Conservation (phyloP, 2,797 vertebrate species). For the Nothura maculosa region DNA sequence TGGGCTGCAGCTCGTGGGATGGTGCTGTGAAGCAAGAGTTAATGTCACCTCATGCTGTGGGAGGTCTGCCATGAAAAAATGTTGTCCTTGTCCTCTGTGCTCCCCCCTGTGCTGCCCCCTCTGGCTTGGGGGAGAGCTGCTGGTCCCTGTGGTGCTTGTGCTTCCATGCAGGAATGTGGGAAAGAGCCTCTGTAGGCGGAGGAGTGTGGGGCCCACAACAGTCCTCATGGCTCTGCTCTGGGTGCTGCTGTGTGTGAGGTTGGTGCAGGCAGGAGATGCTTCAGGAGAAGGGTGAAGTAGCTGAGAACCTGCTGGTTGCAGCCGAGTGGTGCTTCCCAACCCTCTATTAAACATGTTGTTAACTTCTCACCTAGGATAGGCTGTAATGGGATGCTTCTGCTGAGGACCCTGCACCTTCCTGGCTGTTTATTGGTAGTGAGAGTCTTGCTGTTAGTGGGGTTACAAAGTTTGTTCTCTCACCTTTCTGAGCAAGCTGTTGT, state of each 20-base stretch:
- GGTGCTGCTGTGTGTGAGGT: neutral
- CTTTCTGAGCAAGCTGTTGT: neutral
- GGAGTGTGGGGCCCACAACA: too few relatives aligned
- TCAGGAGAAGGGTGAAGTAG: neutral
- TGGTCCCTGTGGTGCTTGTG: too few relatives aligned
- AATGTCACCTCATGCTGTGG: neutral
- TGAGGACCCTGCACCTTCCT: neutral
- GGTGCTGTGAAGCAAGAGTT: rapidly evolving
- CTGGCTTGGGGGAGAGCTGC: neutral
- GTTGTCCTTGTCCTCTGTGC: neutral
- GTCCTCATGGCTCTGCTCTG: neutral
- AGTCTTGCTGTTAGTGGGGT: neutral
- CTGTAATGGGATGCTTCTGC: neutral
- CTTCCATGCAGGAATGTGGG: too few relatives aligned
- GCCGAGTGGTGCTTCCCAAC: neutral
- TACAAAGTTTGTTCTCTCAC: rapidly evolving
- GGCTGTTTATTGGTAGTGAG: neutral
- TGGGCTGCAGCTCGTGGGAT: rapidly evolving
- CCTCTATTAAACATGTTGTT: neutral
- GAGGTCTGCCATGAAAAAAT: neutral
- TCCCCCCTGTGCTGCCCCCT: too few relatives aligned
- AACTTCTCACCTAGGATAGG: neutral
- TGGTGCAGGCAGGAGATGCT: neutral
- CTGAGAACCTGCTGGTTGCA: neutral
- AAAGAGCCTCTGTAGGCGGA: neutral